Evolutionary conservation across 2,797 vertebrate genomes (phyloP), one percentile per base, ranked within the genome.

Genomic region (Tarsius wallacei): DNA sequence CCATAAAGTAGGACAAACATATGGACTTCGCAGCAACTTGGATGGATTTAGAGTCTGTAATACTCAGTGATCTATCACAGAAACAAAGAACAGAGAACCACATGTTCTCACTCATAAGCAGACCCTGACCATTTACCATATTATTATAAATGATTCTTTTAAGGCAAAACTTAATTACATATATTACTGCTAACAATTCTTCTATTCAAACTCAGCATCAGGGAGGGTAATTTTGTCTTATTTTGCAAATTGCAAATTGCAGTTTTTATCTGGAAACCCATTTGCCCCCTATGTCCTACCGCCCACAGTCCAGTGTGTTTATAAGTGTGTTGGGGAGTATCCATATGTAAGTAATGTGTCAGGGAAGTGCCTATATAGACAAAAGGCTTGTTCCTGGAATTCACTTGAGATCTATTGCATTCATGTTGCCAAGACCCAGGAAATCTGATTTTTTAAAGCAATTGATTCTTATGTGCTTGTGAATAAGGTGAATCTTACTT

Each of bases 131-230:
- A 42, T 42, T 42, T 42, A 42, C 42, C 42, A 42, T 42, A 42
- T 42, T 42, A 42, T 42, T 42, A 42, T 42, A 42, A 42, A 5
- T 42, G 42, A 42, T 42, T 42, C 42, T 42, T 42, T 42, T 42
- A 88, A 95, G 68, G 59, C 19, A 89, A 68, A 95, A 59, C n/a
- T 90, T 93, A 91, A 94, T 94, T 76, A 63, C 42, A 42, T 61
- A 47, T 26, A 47, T 53, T 49, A 63, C 55, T 74, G 19, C 17
- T 88, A 59, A 85, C 31, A 70, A 66, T 24, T 22, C 2, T 93
- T 3, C 42, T 33, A 71, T 83, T 93, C 47, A 93, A 71, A 85
- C 55, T 7, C 55, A 21, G 14, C 16, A 61, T 28, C 28, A 66
- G 33, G 53, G 59, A 87, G 53, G 13, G 51, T 7, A 22, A 84